Base-by-base conservation (phyloP, 1,140 invertebrate species). In the Heliconius nattereri region DNA sequence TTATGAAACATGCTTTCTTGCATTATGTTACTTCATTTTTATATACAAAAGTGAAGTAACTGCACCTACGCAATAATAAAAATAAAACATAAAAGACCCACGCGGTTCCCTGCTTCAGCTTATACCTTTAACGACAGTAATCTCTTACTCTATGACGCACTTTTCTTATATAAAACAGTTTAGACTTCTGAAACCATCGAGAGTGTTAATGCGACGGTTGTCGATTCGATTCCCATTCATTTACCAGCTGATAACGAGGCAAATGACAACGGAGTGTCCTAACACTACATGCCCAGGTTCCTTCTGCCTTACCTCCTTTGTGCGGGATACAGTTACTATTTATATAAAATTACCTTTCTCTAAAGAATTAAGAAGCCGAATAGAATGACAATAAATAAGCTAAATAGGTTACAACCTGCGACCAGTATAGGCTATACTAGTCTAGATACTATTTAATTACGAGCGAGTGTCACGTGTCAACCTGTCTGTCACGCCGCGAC, bases 391-490 rank as follows among this genome's bases (percentile, higher is more conserved):
- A n/a, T 57, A 20, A 23, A 23, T 23, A 29, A 29, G 3, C 23
- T 2, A 66, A 29, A 66, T 66, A 66, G 60, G 60, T 66, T 66
- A 66, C 23, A 66, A 29, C 1, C 9, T 29, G 11, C 9, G 11
- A 26, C 26, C 26, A 35, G 32, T 35, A 35, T 66, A 66, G 60
- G 23, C 13, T 66, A n/a, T 37, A 76, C 57, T 76, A 37, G 60
- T 37, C 74, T 76, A 66, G 74, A 60, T 76, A 66, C 74, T 76
- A 76, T 76, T 76, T 66, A 76, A 76, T 76, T 76, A 70, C 57
- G n/a, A 19, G 40, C 75, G n/a, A 23, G 73, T 83, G 74, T 83
- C 79, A 57, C 66, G 78, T 81, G 80, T 75, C 83, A 79, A 78
- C 80, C 78, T 75, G 78, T 81, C 73, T 57, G 37, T 71, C 60